Conservation (phyloP, 2,888 invertebrate genomes). For the Drosophila algonquin region DNA sequence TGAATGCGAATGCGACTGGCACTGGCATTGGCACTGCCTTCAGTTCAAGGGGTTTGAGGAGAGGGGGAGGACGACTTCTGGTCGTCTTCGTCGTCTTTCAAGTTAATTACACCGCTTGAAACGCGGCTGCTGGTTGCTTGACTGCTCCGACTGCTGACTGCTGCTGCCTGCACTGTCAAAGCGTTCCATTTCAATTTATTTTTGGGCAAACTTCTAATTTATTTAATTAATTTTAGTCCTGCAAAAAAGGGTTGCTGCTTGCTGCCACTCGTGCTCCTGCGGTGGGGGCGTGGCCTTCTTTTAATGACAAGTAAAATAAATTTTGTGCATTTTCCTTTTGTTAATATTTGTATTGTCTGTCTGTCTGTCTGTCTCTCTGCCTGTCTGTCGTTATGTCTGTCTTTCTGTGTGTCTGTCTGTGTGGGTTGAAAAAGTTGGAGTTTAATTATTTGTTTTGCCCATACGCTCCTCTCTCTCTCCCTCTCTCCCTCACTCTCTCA, state of each 20-base stretch:
- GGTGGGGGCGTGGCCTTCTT: slow-evolving; percentile 7
- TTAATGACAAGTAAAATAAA: slow-evolving; percentile 46
- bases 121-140: not conserved
- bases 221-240: slow-evolving; percentile 65
- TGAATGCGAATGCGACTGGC: not conserved
- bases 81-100: slow-evolving; percentile 28
- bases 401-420: not conserved
- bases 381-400: slow-evolving; percentile 3
- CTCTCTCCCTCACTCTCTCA: not conserved
- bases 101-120: slow-evolving; percentile 58
- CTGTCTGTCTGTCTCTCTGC: slow-evolving; percentile 16
- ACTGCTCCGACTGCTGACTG: not conserved
- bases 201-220: slow-evolving; percentile 61
- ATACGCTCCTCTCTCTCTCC: not conserved
- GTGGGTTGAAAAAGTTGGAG: slow-evolving; percentile 29
- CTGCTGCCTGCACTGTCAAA: slow-evolving; percentile 40
- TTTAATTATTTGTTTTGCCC: slow-evolving; percentile 62
- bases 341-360: slow-evolving; percentile 5
- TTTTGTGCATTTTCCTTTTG: slow-evolving; percentile 9
- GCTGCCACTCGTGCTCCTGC: not conserved
- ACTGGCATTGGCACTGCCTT: not conserved
- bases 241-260: slow-evolving; percentile 28
- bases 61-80: not conserved
- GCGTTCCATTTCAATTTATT: slow-evolving; percentile 62
- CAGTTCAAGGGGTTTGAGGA: not conserved